Evolutionary conservation across 2,888 invertebrate species (phyloP).

Genomic region (Dastarcus helophoroides): DNA sequence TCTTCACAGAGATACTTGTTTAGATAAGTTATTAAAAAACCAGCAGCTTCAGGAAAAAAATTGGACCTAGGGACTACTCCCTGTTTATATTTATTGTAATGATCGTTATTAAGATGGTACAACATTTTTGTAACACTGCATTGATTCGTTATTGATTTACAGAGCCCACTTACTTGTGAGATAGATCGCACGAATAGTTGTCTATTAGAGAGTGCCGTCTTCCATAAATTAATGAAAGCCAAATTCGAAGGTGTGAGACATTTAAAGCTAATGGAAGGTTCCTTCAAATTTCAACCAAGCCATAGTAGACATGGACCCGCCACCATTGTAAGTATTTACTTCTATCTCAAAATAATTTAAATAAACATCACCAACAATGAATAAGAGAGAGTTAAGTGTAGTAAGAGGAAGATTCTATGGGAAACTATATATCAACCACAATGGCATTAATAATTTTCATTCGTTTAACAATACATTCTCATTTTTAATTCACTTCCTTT

Average conservation of each 20-base stretch:
- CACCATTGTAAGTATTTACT: constrained; percentile 32
- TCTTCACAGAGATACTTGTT: too few species aligned
- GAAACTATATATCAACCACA: neutral
- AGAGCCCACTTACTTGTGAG: constrained; percentile 51
- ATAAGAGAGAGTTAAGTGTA: too few species aligned
- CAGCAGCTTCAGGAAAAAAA: too few species aligned
- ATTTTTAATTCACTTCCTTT: constrained; percentile 17
- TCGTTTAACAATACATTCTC: neutral
- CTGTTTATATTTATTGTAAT: too few species aligned
- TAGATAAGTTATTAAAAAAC: too few species aligned
- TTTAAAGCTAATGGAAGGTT: constrained; percentile 45
- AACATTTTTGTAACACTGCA: too few species aligned
- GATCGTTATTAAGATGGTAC: too few species aligned
- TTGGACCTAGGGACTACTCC: too few species aligned
- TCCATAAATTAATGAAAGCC: constrained; percentile 53
- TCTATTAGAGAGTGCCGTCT: constrained; percentile 49
- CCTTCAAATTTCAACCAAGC: constrained; percentile 53
- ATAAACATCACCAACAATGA: too few species aligned
- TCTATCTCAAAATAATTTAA: neutral
- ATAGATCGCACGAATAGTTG: constrained; percentile 48
- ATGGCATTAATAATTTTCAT: neutral
- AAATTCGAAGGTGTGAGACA: constrained; percentile 45
- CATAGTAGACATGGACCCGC: constrained; percentile 53
- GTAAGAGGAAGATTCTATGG: too few species aligned
- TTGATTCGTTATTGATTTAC: too few species aligned